phyloP scores from a whole-genome alignment of 1,140 invertebrate genomes.

The Drosophila gunungcola region DNA sequence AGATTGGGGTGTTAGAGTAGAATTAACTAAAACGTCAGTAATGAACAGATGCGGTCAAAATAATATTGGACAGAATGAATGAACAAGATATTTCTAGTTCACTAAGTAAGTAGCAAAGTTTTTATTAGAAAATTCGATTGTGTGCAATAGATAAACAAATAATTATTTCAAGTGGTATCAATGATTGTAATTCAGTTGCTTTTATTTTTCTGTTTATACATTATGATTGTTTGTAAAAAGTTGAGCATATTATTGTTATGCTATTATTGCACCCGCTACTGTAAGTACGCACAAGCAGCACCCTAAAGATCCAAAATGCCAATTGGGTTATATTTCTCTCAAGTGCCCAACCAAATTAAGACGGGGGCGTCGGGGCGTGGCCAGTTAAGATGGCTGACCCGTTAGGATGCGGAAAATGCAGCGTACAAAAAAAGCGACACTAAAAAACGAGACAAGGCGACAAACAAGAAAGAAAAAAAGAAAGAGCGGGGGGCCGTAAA shows the following conservation, averaged over 20 bases:
- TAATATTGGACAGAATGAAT: too few relatives aligned
- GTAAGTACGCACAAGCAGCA: background rate
- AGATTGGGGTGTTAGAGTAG: background rate
- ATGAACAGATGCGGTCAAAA: background rate
- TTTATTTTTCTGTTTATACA: too few relatives aligned
- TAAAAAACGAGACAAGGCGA: slow-evolving; percentile 7
- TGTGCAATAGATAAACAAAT: too few relatives aligned
- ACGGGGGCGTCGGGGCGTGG: slow-evolving; percentile 19
- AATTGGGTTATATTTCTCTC: background rate
- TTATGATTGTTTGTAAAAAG: too few relatives aligned
- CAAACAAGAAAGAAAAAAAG: slow-evolving; percentile 4
- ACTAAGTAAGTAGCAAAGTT: too few relatives aligned
- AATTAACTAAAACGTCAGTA: slow-evolving; percentile 1
- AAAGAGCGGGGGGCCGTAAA: slow-evolving; percentile 10
- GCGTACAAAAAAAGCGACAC: slow-evolving; percentile 5
- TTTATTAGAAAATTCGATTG: too few relatives aligned
- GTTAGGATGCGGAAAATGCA: slow-evolving; percentile 36
- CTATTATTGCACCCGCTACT: background rate
- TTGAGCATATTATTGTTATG: too few relatives aligned
- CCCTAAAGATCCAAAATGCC: background rate
- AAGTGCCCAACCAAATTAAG: background rate
- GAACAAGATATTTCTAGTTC: too few relatives aligned
- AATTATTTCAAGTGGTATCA: too few relatives aligned
- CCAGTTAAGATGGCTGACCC: slow-evolving; percentile 16
- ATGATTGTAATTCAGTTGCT: too few relatives aligned